These are phyloP conservation scores for Xanthorhoe designata DNA, from an alignment of 2,888 invertebrate species.

Conservation along the genomic window DNA sequence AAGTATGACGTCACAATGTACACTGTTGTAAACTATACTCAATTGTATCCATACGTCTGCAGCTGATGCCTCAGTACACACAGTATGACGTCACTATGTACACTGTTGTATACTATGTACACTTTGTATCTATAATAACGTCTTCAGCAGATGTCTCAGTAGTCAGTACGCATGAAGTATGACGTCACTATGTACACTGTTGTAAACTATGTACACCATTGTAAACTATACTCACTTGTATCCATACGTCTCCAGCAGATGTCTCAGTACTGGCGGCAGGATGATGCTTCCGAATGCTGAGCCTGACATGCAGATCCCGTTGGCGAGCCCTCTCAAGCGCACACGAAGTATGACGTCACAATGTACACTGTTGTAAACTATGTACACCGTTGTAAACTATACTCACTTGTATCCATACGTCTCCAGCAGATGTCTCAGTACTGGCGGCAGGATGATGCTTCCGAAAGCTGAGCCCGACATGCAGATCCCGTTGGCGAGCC, in stretches of 20 bases:
- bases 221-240: too few relatives aligned
- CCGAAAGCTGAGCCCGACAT: conserved; percentile 95
- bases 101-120: conserved; percentile 27
- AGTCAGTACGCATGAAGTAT: conserved; percentile 94
- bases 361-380: too few relatives aligned
- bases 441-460: conserved; percentile 93
- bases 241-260: too few relatives aligned
- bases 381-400: not conserved
- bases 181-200: conserved; percentile 96
- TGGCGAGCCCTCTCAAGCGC: too few relatives aligned
- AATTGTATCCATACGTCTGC: too few relatives aligned
- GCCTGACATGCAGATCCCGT: too few relatives aligned
- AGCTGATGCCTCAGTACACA: too few relatives aligned
- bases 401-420: conserved; percentile 91
- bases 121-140: conserved; percentile 90
- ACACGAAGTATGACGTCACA: too few relatives aligned
- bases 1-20: conserved; percentile 96
- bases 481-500: conserved; percentile 94
- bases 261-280: too few relatives aligned
- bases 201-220: too few relatives aligned
- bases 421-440: conserved; percentile 89
- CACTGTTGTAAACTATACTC: conserved; percentile 85
- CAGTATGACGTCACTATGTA: too few relatives aligned
- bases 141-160: conserved; percentile 88
- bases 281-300: too few relatives aligned